A percentile compares a stretch with the other conserved stretches of the same genome.
Evolutionary conservation across 2,888 invertebrate species (phyloP).

Genomic region (Tipula vernalis): DNA sequence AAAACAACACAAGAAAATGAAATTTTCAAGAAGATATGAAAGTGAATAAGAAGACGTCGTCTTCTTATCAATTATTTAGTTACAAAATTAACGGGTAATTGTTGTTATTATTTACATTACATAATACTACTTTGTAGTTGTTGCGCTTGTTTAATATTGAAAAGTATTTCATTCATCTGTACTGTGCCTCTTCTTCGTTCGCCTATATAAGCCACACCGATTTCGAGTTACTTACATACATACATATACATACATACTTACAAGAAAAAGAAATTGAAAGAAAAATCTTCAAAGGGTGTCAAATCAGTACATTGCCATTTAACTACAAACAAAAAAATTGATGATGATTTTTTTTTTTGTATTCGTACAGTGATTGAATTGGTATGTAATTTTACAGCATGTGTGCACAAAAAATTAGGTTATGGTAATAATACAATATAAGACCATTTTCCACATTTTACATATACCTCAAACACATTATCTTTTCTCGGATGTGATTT

Average conservation of each 20-base stretch:
- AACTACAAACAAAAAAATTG: background rate
- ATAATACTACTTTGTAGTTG: background rate
- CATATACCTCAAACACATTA: background rate
- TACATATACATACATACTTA: background rate
- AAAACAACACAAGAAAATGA: background rate
- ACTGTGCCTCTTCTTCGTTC: background rate
- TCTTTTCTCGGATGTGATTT: too few relatives aligned
- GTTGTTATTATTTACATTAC: background rate
- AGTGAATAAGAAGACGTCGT: background rate
- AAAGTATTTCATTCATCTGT: background rate
- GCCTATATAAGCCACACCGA: background rate
- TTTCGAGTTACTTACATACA: background rate
- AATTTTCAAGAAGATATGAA: background rate
- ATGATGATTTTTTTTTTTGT: background rate
- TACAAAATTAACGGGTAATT: background rate
- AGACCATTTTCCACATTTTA: background rate
- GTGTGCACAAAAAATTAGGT: background rate
- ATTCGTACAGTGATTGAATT: background rate
- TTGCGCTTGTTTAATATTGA: background rate
- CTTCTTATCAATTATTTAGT: slow-evolving; percentile 4
- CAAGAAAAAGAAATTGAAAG: background rate
- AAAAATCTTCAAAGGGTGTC: background rate
- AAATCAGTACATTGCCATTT: background rate
- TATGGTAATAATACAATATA: background rate
- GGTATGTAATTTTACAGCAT: background rate